phyloP scores from a whole-genome alignment of 2,113 vertebrate genomes.

The Sander vitreus region DNA sequence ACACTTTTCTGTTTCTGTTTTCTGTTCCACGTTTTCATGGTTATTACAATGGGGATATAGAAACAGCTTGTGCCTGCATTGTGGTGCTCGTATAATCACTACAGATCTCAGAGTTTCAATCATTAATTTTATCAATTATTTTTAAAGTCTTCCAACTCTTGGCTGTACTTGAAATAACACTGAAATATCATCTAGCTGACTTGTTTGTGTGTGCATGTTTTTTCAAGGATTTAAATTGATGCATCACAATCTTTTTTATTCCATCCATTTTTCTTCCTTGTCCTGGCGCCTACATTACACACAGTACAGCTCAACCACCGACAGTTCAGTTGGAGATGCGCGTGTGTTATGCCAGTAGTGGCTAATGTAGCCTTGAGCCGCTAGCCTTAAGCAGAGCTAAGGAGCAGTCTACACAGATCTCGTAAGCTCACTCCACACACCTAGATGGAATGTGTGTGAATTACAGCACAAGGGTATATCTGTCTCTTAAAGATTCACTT shows the following conservation, averaged over 20 bases:
- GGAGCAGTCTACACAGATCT: neutral
- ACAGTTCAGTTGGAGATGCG: neutral
- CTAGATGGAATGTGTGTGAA: constrained; percentile 6
- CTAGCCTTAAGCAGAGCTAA: neutral
- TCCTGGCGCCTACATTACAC: neutral
- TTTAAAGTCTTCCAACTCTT: constrained; percentile 56
- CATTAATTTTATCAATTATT: constrained; percentile 73
- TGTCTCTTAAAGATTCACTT: neutral
- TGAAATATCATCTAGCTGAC: constrained; percentile 77
- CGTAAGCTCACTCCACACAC: neutral
- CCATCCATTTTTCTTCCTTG: neutral
- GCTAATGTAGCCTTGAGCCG: neutral
- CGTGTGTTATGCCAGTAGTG: neutral
- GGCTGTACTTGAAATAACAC: constrained; percentile 52
- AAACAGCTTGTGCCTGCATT: neutral
- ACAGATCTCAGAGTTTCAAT: constrained; percentile 58
- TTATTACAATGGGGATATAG: neutral
- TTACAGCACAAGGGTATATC: neutral
- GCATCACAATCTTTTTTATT: neutral
- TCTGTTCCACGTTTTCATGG: too few species aligned
- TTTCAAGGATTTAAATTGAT: neutral
- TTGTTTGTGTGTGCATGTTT: neutral
- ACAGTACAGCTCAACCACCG: neutral
- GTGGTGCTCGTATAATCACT: constrained; percentile 4
- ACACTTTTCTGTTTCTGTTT: too few species aligned